Evolutionary conservation across 1,140 invertebrate species (phyloP), one percentile per base, ranked within the genome.

Genomic region (Dinoponera quadriceps): DNA sequence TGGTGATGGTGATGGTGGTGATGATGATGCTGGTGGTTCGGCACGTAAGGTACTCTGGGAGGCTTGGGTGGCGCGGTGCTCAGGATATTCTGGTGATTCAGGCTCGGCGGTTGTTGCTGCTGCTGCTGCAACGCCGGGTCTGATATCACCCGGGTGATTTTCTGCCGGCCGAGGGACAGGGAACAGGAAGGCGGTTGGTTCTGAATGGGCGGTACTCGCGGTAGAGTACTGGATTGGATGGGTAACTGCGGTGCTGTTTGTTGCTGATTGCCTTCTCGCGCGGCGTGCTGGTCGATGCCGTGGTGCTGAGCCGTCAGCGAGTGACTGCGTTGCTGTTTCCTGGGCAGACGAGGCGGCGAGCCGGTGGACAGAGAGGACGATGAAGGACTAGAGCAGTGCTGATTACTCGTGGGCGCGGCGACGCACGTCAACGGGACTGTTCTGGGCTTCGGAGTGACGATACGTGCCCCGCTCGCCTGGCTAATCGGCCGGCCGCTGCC

Each of bases 401-500:
- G 92, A 69, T 78, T 89, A 60, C 71, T 90, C 51, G 83, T 48
- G 5, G 80, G 49, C 4, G 33, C 78, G 11, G 84, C 0, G 0
- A 85, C 83, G 33, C 87, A 93, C 80, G 87, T 91, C 1, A 94
- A 82, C 9, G 94, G 93, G 7, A 94, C 89, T 25, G 88, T 91
- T 86, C 94, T 89, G 25, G 93, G 92, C 66, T 92, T 93, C 3
- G 94, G 94, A 1, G 89, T 94, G 44, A 94, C 86, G 60, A 99
- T 98, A 59, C 97, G 95, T 0, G 98, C 98, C 1, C 98, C 98
- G 14, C 98, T 98, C 0, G 97, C 96, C 18, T 96, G 95, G 0
- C 98, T 98, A 88, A 99, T 98, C 0, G 98, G 96, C 20, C 93
- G 91, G 29, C 97, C 97, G 54, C 97, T 98, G 0, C 98, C 97